A percentile compares a stretch with the other conserved stretches of the same genome.
These are phyloP conservation scores for Glyptemys insculpta DNA, from an alignment of 2,797 vertebrate genomes.

Conservation along the genomic window DNA sequence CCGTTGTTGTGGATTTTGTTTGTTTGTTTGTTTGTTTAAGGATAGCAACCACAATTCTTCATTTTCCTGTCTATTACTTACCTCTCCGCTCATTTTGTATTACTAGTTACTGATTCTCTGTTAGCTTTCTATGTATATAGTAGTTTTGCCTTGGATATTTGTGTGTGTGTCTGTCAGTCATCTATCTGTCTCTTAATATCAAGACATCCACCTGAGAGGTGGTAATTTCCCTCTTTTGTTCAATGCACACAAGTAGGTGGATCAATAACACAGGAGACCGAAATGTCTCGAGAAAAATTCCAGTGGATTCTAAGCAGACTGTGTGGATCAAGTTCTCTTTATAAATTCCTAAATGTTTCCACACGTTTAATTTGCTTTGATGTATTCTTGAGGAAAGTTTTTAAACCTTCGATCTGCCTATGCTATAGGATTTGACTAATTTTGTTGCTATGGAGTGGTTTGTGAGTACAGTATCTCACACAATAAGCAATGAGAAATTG, in stretches of 20 bases:
- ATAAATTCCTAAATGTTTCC: not conserved
- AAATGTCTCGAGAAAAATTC: not conserved
- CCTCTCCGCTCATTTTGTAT: not conserved
- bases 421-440: not conserved
- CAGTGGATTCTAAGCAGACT: not conserved
- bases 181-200: not conserved
- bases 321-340: not conserved
- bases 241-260: not conserved
- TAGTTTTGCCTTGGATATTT: not conserved
- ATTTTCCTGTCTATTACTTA: conserved; percentile 3
- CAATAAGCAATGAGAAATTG: not conserved
- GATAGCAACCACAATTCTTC: not conserved
- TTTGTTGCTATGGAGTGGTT: not conserved
- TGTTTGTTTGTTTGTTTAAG: not conserved
- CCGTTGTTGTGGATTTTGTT: not conserved
- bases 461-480: not conserved
- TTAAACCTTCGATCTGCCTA: not conserved
- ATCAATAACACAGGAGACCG: not conserved
- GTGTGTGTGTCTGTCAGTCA: not conserved
- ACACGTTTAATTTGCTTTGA: not conserved
- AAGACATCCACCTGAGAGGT: not conserved
- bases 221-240: not conserved
- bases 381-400: not conserved
- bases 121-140: not conserved
- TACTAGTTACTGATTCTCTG: not conserved